A percentile compares a stretch with the other conserved stretches of the same genome.
Evolutionary conservation across 2,888 invertebrate species (phyloP).

Genomic region (Caenorhabditis imperialis): DNA sequence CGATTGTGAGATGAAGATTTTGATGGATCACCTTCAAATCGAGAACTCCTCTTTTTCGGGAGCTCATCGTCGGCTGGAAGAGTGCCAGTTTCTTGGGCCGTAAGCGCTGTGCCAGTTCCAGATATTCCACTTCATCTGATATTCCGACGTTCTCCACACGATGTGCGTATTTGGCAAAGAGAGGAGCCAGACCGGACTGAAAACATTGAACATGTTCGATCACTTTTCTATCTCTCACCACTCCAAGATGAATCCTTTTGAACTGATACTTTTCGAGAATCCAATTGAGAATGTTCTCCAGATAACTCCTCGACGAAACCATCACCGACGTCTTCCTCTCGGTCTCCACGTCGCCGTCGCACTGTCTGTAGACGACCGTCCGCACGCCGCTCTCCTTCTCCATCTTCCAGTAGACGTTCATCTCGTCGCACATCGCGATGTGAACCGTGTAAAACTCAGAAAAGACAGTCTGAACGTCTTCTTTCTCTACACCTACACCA

Average conservation of each 20-base stretch:
- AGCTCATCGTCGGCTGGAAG: slow-evolving; percentile 7
- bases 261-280: slow-evolving; percentile 25
- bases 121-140: slow-evolving; percentile 22
- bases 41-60: slow-evolving; percentile 2
- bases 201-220: slow-evolving; percentile 4
- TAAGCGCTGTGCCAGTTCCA: slow-evolving; percentile 22
- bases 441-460: slow-evolving; percentile 45
- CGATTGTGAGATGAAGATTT: background rate
- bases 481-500: slow-evolving; percentile 32
- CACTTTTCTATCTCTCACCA: slow-evolving; percentile 39
- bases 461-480: slow-evolving; percentile 6
- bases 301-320: slow-evolving; percentile 18
- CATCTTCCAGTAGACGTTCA: slow-evolving; percentile 21
- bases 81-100: slow-evolving; percentile 25
- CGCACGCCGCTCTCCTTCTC: slow-evolving; percentile 25
- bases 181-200: slow-evolving; percentile 20
- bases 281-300: slow-evolving; percentile 21
- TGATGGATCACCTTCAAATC: slow-evolving; percentile 17
- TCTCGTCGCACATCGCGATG: slow-evolving; percentile 19
- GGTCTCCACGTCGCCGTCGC: background rate
- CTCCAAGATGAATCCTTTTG: slow-evolving; percentile 35
- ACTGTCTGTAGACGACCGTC: slow-evolving; percentile 26
- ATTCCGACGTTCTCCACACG: slow-evolving; percentile 22
- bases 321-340: slow-evolving; percentile 2
- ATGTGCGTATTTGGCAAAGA: slow-evolving; percentile 11